These are phyloP conservation scores for Theristicus caerulescens DNA, from an alignment of 2,113 vertebrate species.

Conservation along the genomic window DNA sequence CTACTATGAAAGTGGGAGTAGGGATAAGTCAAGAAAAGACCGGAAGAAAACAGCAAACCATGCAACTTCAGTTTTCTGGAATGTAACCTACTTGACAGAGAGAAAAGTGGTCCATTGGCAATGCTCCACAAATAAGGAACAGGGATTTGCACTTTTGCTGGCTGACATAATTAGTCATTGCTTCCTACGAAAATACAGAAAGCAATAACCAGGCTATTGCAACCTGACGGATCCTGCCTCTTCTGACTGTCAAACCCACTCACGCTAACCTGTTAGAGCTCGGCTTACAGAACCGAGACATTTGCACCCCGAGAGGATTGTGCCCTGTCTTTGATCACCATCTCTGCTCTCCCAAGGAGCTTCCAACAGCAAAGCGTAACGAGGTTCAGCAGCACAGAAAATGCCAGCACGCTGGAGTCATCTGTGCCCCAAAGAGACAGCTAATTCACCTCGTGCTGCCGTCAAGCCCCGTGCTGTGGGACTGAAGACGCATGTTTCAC, in stretches of 20 bases:
- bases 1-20: background rate
- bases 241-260: background rate
- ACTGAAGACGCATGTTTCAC: background rate
- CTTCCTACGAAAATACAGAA: background rate
- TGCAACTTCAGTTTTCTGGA: background rate
- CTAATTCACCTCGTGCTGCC: background rate
- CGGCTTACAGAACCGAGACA: fast-evolving
- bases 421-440: background rate
- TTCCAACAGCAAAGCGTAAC: background rate
- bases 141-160: background rate
- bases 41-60: background rate
- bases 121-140: background rate
- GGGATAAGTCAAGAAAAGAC: background rate
- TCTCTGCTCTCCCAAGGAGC: background rate
- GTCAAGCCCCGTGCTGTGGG: background rate
- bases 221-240: background rate
- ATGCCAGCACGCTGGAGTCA: background rate
- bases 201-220: background rate
- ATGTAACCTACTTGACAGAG: background rate
- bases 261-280: background rate
- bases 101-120: background rate
- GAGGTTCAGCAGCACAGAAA: background rate
- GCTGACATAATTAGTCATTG: background rate
- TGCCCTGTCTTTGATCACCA: background rate
- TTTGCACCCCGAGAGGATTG: too few species aligned